A percentile compares a stretch with the other conserved stretches of the same genome.
Conservation (phyloP, 1,140 invertebrate species). For the Rhopalosiphum maidis region DNA sequence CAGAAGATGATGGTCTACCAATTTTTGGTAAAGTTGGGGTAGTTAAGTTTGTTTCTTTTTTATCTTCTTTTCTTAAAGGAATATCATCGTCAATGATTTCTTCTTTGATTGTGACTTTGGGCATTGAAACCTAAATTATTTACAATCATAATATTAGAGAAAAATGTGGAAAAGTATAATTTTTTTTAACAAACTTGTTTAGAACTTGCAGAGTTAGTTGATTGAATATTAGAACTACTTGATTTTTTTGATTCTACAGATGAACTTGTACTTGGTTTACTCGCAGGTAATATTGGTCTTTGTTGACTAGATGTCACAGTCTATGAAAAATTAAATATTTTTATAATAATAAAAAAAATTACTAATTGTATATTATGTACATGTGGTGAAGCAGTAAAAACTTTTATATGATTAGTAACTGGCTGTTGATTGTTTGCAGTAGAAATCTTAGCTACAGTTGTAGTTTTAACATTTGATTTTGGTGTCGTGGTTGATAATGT, state of each 20-base stretch:
- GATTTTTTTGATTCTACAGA: slow-evolving; percentile 36
- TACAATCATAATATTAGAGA: background rate
- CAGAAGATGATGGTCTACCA: slow-evolving; percentile 42
- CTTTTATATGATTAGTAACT: slow-evolving; percentile 51
- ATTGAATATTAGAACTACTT: background rate
- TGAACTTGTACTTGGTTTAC: slow-evolving; percentile 46
- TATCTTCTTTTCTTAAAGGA: background rate
- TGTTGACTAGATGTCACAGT: slow-evolving; percentile 38
- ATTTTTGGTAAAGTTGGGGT: slow-evolving; percentile 42
- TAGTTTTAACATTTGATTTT: slow-evolving; percentile 46
- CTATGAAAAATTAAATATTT: slow-evolving; percentile 22
- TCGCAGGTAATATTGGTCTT: slow-evolving; percentile 54
- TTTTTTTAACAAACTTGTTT: slow-evolving; percentile 15
- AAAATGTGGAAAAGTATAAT: background rate
- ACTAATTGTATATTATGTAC: background rate
- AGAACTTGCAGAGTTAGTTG: background rate
- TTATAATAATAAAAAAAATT: background rate
- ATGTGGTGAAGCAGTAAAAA: slow-evolving; percentile 36
- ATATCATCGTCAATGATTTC: slow-evolving; percentile 22
- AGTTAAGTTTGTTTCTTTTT: slow-evolving; percentile 41
- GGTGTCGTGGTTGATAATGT: slow-evolving; percentile 31
- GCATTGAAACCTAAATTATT: slow-evolving; percentile 14
- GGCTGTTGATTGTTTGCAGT: slow-evolving; percentile 11
- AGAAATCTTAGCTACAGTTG: slow-evolving; percentile 28
- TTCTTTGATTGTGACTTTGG: slow-evolving; percentile 28